Conservation (phyloP, 2,797 vertebrate species). For the Sebastes iracundus region DNA sequence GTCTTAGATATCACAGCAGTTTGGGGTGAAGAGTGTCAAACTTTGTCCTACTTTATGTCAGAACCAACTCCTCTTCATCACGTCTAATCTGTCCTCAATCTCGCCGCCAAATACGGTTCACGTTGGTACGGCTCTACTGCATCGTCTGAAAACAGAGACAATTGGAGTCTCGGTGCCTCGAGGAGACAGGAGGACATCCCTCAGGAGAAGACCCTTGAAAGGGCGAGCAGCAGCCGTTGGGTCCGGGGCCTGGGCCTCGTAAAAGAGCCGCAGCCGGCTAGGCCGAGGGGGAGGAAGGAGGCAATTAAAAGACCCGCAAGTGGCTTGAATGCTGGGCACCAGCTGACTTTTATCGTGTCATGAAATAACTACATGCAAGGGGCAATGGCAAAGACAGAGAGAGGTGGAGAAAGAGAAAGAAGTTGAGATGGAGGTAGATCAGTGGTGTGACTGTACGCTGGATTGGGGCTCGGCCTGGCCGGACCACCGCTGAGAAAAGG, state of each 20-base stretch:
- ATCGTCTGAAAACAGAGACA: conserved; percentile 36
- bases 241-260: conserved; percentile 83
- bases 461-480: conserved; percentile 72
- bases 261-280: conserved; percentile 86
- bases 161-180: conserved; percentile 16
- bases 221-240: conserved; percentile 64
- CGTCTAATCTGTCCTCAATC: conserved; percentile 4
- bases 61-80: background rate
- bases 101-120: background rate
- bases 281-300: conserved; percentile 88
- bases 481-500: conserved; percentile 91
- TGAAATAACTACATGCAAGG: conserved; percentile 86
- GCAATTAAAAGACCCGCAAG: conserved; percentile 91
- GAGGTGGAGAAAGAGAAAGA: conserved; percentile 45
- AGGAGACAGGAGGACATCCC: conserved; percentile 40
- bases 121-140: conserved; percentile 3
- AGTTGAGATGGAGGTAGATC: conserved; percentile 17
- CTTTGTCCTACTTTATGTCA: background rate
- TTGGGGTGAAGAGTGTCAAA: conserved; percentile 5
- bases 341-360: conserved; percentile 91
- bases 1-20: conserved; percentile 9
- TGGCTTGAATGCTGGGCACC: conserved; percentile 84
- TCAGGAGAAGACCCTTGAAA: conserved; percentile 62
- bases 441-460: conserved; percentile 46
- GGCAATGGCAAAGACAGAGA: conserved; percentile 76